Evolutionary conservation across 2,888 invertebrate genomes (phyloP), one percentile per base, ranked within the genome.

Genomic region (Neelides folsomi): DNA sequence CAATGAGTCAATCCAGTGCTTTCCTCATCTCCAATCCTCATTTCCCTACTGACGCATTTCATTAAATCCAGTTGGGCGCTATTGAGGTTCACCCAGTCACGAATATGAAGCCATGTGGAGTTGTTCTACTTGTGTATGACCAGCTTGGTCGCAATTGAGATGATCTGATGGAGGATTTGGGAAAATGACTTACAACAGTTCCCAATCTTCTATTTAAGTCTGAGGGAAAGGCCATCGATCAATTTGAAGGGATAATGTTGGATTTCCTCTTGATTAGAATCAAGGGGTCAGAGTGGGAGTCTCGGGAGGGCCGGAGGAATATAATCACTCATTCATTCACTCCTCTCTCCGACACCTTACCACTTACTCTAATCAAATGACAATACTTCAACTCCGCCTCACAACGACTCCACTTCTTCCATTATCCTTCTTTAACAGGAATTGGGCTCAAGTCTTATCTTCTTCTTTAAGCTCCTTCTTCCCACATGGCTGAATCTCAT

Each of bases 211-310:
- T 5, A 27, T 27, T 27, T 27, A 27, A 27, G 27, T 3, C 7
- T 27, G 27, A 27, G 27, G 27, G 27, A 27, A 7, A 38, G 12
- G 51, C 53, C 49, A 60, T 60, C 60, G 55, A 60, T 60, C 60
- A 60, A 54, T 53, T 55, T 58, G 56, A 57, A 56, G 54, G 55
- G 58, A 58, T 60, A 60, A 60, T 60, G 57, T 58, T 55, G 58
- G 59, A 55, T 56, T 53, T 53, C 55, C 42, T 54, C 40, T 35
- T 57, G 60, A 60, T 60, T 57, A 58, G 47, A 20, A 60, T 58
- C 56, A 41, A 41, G 53, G 52, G 55, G 55, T 52, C 52, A 52
- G 37, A 51, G 47, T 45, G 13, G 34, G 38, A 47, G 47, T 38
- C 39, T 20, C 27, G 27, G 27, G 27, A 27, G 27, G 27, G 7